Conservation (phyloP, 2,888 invertebrate species). For the Polymixis flavicincta region DNA sequence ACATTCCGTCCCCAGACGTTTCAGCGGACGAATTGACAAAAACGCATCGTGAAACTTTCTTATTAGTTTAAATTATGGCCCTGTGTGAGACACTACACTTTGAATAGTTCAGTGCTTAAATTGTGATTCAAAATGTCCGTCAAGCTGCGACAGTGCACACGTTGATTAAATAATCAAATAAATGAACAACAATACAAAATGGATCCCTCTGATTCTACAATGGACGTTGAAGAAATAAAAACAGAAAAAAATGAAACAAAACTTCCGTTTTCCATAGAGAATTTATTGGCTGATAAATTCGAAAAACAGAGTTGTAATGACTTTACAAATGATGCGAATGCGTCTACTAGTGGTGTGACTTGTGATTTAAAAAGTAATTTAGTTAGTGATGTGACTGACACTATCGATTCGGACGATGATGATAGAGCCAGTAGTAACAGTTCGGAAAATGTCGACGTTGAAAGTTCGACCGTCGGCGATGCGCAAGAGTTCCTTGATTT, state of each 20-base stretch:
- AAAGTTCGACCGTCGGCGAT: slow-evolving; percentile 80
- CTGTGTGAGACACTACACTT: slow-evolving; percentile 46
- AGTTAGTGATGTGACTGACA: slow-evolving; percentile 71
- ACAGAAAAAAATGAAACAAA: slow-evolving; percentile 78
- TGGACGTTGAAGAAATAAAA: slow-evolving; percentile 78
- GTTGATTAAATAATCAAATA: slow-evolving; percentile 56
- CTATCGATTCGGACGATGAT: slow-evolving; percentile 78
- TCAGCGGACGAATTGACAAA: slow-evolving; percentile 88
- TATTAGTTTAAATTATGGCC: slow-evolving; percentile 85
- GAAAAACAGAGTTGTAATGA: slow-evolving; percentile 61
- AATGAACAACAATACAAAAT: slow-evolving; percentile 47
- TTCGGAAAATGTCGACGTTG: slow-evolving; percentile 86
- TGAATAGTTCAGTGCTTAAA: slow-evolving; percentile 58
- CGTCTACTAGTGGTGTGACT: slow-evolving; percentile 67
- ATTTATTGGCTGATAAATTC: slow-evolving; percentile 83
- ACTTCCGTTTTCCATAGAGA: slow-evolving; percentile 86
- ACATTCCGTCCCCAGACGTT: slow-evolving; percentile 83
- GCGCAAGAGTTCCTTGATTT: slow-evolving; percentile 78
- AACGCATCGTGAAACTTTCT: slow-evolving; percentile 85
- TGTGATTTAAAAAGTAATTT: slow-evolving; percentile 61
- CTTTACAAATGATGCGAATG: slow-evolving; percentile 55
- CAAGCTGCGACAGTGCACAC: slow-evolving; percentile 64
- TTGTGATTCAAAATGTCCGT: slow-evolving; percentile 68
- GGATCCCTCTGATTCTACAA: slow-evolving; percentile 63
- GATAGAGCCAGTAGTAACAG: slow-evolving; percentile 78